These are phyloP conservation scores for Delia radicum DNA, from an alignment of 1,140 invertebrate genomes.

Conservation along the genomic window DNA sequence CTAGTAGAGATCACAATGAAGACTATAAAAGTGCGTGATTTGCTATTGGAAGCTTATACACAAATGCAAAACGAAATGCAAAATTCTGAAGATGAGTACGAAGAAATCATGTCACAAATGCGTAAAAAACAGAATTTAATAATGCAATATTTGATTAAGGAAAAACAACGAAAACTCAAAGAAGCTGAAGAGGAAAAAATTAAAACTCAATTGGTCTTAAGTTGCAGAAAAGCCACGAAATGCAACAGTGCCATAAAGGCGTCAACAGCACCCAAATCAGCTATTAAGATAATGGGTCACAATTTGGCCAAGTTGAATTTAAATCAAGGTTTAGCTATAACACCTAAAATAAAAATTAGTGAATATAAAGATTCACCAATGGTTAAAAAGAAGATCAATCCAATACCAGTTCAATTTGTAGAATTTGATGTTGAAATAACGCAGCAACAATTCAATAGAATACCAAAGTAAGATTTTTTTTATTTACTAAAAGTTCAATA, in stretches of 20 bases:
- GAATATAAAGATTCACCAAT: conserved; percentile 27
- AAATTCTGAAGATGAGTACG: conserved; percentile 1
- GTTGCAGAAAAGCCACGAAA: neutral
- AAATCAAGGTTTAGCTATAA: neutral
- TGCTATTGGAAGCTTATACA: neutral
- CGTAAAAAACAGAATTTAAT: conserved; percentile 10
- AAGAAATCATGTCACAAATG: conserved; percentile 20
- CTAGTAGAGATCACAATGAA: neutral
- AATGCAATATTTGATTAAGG: conserved; percentile 9
- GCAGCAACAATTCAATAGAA: conserved; percentile 25
- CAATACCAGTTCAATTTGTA: conserved; percentile 27
- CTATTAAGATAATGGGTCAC: neutral
- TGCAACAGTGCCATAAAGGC: neutral
- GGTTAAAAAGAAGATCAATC: conserved; percentile 22
- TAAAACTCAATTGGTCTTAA: neutral
- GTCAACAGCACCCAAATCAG: neutral
- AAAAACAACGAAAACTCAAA: conserved; percentile 3
- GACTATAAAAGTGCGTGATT: neutral
- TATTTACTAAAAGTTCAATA: neutral
- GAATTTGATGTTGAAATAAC: conserved; percentile 29
- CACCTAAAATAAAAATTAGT: conserved; percentile 16
- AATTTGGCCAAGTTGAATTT: neutral
- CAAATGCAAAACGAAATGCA: conserved; percentile 13
- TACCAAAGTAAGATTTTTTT: conserved; percentile 28
- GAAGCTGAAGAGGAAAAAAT: neutral